Percentiles rank a stretch among this genome's conserved stretches.
These are phyloP conservation scores for Smutsia gigantea DNA, from an alignment of 2,797 vertebrate species.

Conservation along the genomic window DNA sequence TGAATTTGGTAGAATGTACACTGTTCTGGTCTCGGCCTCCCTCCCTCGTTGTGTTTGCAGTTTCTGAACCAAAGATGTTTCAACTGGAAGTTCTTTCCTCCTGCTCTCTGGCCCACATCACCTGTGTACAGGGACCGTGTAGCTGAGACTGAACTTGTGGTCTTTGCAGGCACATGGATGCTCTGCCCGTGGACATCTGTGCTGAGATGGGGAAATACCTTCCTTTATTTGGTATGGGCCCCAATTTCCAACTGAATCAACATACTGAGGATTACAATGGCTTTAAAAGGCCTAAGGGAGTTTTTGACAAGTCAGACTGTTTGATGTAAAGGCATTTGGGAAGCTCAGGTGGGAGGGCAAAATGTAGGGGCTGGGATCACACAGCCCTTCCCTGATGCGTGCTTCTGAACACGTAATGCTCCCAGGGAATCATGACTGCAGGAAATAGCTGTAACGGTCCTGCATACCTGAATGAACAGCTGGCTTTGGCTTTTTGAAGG, in stretches of 20 bases:
- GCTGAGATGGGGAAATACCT: background rate
- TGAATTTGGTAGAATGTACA: background rate
- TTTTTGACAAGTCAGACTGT: background rate
- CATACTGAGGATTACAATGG: background rate
- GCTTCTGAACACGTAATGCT: background rate
- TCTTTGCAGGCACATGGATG: rapidly evolving
- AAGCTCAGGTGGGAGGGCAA: background rate
- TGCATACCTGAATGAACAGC: background rate
- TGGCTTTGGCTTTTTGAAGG: slow-evolving; percentile 57
- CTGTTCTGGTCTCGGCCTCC: background rate
- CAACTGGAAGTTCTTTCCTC: background rate
- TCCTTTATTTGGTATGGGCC: background rate
- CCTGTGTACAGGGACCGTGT: background rate
- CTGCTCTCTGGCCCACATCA: background rate
- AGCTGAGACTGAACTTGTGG: background rate
- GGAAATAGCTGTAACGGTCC: background rate
- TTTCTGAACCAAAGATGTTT: background rate
- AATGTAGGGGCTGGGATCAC: background rate
- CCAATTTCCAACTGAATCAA: slow-evolving; percentile 14
- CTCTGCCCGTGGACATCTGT: background rate
- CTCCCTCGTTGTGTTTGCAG: background rate
- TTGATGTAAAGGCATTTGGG: background rate
- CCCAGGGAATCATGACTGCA: background rate
- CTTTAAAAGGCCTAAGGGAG: slow-evolving; percentile 36
- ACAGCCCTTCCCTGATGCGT: background rate